These are phyloP conservation scores for Rhabditophanes sp. DNA, from an alignment of 2,888 invertebrate species.

Conservation along the genomic window DNA sequence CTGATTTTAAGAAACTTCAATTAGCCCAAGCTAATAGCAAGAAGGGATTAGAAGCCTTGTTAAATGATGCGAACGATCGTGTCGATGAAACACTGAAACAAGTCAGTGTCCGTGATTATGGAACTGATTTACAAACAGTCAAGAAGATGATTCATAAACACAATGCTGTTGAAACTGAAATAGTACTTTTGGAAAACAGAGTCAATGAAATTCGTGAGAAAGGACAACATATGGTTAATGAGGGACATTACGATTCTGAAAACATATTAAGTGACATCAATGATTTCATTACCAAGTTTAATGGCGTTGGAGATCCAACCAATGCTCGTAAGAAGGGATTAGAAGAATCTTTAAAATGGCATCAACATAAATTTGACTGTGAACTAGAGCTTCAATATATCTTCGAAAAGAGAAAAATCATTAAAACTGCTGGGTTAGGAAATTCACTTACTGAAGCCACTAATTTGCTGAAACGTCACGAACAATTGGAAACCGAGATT, in stretches of 20 bases:
- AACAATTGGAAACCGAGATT: constrained; percentile 70
- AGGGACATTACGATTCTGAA: constrained; percentile 81
- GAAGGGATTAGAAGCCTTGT: constrained; percentile 51
- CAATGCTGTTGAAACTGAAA: constrained; percentile 61
- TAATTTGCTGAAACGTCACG: constrained; percentile 76
- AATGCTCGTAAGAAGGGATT: constrained; percentile 57
- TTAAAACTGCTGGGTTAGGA: constrained; percentile 58
- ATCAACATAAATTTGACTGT: constrained; percentile 81
- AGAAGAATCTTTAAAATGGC: constrained; percentile 71
- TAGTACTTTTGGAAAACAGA: constrained; percentile 65
- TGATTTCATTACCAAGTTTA: constrained; percentile 42
- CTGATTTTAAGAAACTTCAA: constrained; percentile 48
- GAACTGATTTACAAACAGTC: constrained; percentile 74
- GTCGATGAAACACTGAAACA: constrained; percentile 67
- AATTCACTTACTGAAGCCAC: constrained; percentile 79
- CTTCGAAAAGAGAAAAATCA: constrained; percentile 67
- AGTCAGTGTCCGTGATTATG: too few relatives aligned
- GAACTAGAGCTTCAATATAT: constrained; percentile 88
- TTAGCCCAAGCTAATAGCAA: constrained; percentile 28
- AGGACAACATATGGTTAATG: constrained; percentile 71
- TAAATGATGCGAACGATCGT: constrained; percentile 74
- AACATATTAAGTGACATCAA: constrained; percentile 66
- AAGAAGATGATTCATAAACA: constrained; percentile 62
- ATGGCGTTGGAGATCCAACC: constrained; percentile 46
- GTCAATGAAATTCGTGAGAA: constrained; percentile 56